phyloP scores from a whole-genome alignment of 2,888 invertebrate species.

The Epistrophe grossulariae region DNA sequence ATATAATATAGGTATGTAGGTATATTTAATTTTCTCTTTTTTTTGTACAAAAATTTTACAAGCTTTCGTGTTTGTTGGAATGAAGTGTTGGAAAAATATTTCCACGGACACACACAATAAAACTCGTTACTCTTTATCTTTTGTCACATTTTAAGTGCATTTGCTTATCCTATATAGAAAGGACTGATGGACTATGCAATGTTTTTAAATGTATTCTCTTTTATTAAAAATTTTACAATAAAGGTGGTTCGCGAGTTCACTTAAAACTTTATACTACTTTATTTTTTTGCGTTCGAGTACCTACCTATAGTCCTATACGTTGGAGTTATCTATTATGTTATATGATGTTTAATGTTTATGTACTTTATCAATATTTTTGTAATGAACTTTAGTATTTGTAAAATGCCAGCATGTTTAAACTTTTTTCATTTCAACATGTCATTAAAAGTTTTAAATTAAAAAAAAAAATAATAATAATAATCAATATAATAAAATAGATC shows the following conservation, averaged over 20 bases:
- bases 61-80: neutral
- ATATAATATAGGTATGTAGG: too few relatives aligned
- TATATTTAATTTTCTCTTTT: conserved; percentile 48
- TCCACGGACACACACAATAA: conserved; percentile 45
- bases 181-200: neutral
- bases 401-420: too few relatives aligned
- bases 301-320: too few relatives aligned
- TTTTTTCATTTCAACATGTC: too few relatives aligned
- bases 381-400: too few relatives aligned
- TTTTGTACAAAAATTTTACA: conserved; percentile 12
- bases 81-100: conserved; percentile 8
- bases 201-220: conserved; percentile 38
- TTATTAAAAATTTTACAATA: conserved; percentile 22
- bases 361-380: too few relatives aligned
- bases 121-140: conserved; percentile 55
- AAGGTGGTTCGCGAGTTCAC: conserved; percentile 44
- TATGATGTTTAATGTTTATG: too few relatives aligned
- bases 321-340: too few relatives aligned
- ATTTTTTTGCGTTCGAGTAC: neutral
- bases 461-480: too few relatives aligned
- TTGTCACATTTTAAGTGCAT: conserved; percentile 59
- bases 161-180: conserved; percentile 15
- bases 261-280: conserved; percentile 24
- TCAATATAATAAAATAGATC: too few relatives aligned
- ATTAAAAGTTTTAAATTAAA: too few relatives aligned